phyloP scores from a whole-genome alignment of 2,113 vertebrate species.

The Ivindomyrus marchei region DNA sequence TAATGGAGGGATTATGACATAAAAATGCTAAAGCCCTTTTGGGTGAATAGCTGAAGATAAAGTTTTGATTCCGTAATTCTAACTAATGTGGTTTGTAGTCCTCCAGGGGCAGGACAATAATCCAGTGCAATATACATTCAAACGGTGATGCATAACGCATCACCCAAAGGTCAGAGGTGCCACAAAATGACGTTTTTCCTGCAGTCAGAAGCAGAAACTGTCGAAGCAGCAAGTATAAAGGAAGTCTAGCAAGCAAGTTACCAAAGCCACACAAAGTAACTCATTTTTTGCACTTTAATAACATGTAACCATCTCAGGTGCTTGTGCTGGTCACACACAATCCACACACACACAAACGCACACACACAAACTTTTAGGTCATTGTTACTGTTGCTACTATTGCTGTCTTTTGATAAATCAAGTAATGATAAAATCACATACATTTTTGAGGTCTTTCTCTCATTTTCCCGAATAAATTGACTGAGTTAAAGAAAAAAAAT shows the following conservation, averaged over 20 bases:
- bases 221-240: constrained; percentile 51
- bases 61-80: constrained; percentile 74
- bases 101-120: constrained; percentile 71
- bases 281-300: constrained; percentile 40
- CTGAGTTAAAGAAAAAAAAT: neutral
- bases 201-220: constrained; percentile 58
- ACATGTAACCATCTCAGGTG: constrained; percentile 31
- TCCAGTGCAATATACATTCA: constrained; percentile 69
- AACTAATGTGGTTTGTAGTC: constrained; percentile 72
- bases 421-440: neutral
- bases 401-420: neutral
- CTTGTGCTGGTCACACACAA: neutral
- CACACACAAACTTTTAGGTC: neutral
- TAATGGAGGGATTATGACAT: constrained; percentile 70
- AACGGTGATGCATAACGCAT: constrained; percentile 72
- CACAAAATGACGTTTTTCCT: constrained; percentile 65
- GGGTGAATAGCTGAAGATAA: constrained; percentile 62
- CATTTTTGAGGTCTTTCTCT: neutral
- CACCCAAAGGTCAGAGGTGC: constrained; percentile 68
- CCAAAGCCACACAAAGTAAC: constrained; percentile 47
- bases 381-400: constrained; percentile 3
- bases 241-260: constrained; percentile 41
- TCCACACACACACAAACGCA: neutral
- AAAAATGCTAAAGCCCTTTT: constrained; percentile 74
- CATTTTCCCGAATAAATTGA: neutral